Conservation (phyloP, 2,888 invertebrate genomes). For the Margaritifera margaritifera region DNA sequence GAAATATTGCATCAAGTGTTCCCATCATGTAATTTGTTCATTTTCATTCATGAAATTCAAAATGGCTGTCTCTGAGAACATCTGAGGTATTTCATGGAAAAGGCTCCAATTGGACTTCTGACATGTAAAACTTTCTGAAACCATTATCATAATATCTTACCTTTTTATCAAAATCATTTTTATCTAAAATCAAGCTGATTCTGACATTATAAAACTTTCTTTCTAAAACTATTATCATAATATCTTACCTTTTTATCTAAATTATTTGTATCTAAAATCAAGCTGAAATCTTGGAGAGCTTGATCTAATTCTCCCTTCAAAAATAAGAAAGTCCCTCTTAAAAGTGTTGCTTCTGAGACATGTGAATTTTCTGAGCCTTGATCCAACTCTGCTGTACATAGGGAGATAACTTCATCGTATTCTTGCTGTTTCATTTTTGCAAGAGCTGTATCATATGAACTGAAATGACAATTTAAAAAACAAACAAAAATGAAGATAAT, state of each 20-base stretch:
- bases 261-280: slow-evolving; percentile 46
- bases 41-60: too few species aligned
- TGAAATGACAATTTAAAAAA: slow-evolving; percentile 49
- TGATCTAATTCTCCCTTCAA: slow-evolving; percentile 78
- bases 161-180: too few species aligned
- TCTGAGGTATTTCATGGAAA: too few species aligned
- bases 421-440: slow-evolving; percentile 81
- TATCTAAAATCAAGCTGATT: too few species aligned
- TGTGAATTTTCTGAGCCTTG: slow-evolving; percentile 44
- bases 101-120: too few species aligned
- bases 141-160: too few species aligned
- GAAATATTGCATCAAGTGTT: too few species aligned
- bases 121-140: too few species aligned
- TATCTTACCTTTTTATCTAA: slow-evolving; percentile 72
- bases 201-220: too few species aligned
- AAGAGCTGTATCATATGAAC: slow-evolving; percentile 84
- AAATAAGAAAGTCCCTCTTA: slow-evolving; percentile 88
- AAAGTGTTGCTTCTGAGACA: slow-evolving; percentile 78
- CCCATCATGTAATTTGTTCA: too few species aligned
- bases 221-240: not conserved
- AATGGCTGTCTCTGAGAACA: too few species aligned
- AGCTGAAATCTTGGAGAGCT: slow-evolving; percentile 77
- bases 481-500: too few species aligned
- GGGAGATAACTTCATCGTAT: slow-evolving; percentile 85
- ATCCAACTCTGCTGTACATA: slow-evolving; percentile 85